These are phyloP conservation scores for Riparia riparia DNA, from an alignment of 2,113 vertebrate species.

Conservation along the genomic window DNA sequence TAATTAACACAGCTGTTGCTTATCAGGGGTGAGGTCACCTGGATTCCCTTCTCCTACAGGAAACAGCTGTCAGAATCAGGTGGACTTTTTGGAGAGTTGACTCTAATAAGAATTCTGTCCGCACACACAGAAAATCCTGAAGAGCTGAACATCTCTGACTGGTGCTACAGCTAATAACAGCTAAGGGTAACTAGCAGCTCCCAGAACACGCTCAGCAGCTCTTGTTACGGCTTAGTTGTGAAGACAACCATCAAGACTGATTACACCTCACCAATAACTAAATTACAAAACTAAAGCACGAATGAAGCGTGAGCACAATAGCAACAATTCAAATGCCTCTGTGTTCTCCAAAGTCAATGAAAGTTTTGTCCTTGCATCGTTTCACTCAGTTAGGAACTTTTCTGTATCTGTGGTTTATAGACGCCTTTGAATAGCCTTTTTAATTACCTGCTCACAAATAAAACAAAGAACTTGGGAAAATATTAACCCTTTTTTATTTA, in stretches of 20 bases:
- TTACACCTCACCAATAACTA: background rate
- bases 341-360: background rate
- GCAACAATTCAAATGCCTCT: background rate
- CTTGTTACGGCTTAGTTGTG: background rate
- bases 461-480: background rate
- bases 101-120: background rate
- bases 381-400: background rate
- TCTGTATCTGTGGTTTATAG: background rate
- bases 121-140: accelerated
- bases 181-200: background rate
- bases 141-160: background rate
- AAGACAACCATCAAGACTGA: background rate
- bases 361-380: background rate
- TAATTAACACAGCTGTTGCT: background rate
- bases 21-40: background rate
- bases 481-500: background rate
- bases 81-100: background rate
- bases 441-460: background rate
- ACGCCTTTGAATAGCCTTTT: background rate
- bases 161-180: background rate
- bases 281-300: background rate
- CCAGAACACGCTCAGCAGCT: background rate
- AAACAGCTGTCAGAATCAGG: background rate
- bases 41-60: background rate
- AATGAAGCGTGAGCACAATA: background rate